Base-by-base conservation (phyloP, 2,888 invertebrate genomes). In the Erebia aethiops region DNA sequence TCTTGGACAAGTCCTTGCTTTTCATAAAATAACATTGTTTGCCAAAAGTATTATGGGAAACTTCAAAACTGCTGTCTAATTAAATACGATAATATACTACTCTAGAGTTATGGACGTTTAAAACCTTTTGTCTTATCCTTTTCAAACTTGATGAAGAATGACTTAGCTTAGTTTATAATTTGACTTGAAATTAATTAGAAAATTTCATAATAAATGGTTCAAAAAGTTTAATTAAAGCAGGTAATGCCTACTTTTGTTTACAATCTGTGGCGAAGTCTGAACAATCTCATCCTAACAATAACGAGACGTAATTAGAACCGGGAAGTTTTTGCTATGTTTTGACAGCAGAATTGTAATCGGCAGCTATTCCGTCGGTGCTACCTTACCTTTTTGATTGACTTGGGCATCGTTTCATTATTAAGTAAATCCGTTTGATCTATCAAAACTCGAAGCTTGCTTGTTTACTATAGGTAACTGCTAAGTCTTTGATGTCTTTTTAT, bases 331-430 rank as follows among this genome's bases (percentile, higher is more conserved):
- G 78, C 76, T 71, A 75, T 77, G 75, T 77, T 77, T 79, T 84
- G 83, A 83, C 81, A 82, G 81, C 81, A 83, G 83, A 87, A 88
- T 86, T 86, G 83, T 87, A 88, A 88, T 87, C 85, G 88, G 85
- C 86, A 82, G 84, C 46, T 11, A 84, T 74, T 72, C 73, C 73
- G 73, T 70, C 69, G 67, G 68, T 79, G 80, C 80, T 71, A 73
- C 83, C 82, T 80, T 26, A 57, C 16, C 52, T 16, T 54, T 18
- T 54, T 87, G 87, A 88, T 85, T 85, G 89, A 87, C 88, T 81
- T 81, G 78, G 80, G 82, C 78, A 78, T 74, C 77, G 81, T 87
- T 1, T 5, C 35, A 88, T 87, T 88, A 88, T 88, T 88, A 88
- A 83, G 82, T 81, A 73, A 77, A 78, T 77, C 76, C 73, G 70